Evolutionary conservation across 2,797 vertebrate genomes (phyloP), one percentile per base, ranked within the genome.

Genomic region (Echiichthys vipera): DNA sequence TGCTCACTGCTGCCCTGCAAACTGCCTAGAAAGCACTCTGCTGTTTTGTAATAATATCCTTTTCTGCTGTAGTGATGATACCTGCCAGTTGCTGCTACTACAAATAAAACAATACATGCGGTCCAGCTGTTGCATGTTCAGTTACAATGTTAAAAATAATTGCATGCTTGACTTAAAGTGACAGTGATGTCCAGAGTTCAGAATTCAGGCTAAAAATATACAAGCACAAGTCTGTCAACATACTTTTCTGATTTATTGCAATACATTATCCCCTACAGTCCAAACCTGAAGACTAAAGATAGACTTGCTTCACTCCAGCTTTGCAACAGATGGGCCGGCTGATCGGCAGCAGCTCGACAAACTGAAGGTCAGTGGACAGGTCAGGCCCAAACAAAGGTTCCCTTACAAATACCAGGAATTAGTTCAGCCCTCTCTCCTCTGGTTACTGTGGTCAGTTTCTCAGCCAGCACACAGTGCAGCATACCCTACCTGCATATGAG

Each of bases 301-400:
- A 12, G 37, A 49, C 57, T 64, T 74, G 22, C 25, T 11, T 81
- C 58, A 37, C 27, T 37, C 71, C 27, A 74, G 30, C 80, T 74
- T 14, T 71, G 40, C 69, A 91, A 83, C 92, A 94, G 93, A 89
- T 89, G 85, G 82, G 77, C 77, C 67, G 76, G 77, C 81, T 89
- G 86, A 92, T 84, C 34, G 81, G 75, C 82, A 86, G 85, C 88
- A 90, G 91, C 86, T 88, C 91, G 89, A 86, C 92, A 91, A 91
- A 88, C 91, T 89, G 80, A 75, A 92, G 95, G 92, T 95, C 94
- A 95, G 90, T 70, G 88, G 87, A 90, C 83, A 86, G 91, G 94
- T 95, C 95, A 94, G 80, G 70, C 82, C 71, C 20, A 86, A 92
- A 96, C 94, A 95, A 94, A 94, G 92, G 89, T 93, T 92, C 88